Conservation (phyloP, 2,888 invertebrate species). For the Doris montereyensis region DNA sequence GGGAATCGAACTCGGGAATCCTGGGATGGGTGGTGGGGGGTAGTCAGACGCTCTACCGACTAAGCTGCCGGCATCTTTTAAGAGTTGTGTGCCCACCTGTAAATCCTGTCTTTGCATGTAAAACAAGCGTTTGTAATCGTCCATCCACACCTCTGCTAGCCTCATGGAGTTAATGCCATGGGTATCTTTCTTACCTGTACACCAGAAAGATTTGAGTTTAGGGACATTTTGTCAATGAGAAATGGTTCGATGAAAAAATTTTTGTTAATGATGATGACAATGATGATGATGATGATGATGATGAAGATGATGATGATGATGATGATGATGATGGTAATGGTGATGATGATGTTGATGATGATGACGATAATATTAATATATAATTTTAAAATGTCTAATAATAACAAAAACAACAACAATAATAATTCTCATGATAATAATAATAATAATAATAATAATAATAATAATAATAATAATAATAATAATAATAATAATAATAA, state of each 20-base stretch:
- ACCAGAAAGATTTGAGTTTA: too few species aligned
- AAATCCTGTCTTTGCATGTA: constrained; percentile 80
- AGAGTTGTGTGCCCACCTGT: constrained; percentile 56
- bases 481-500: background rate
- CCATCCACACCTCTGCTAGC: constrained; percentile 98
- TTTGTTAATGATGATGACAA: background rate
- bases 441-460: background rate
- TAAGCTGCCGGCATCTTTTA: too few species aligned
- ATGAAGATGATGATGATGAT: background rate
- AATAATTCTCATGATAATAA: background rate
- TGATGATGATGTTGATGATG: background rate
- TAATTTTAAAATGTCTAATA: background rate
- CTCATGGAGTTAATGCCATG: constrained; percentile 97
- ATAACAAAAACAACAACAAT: background rate
- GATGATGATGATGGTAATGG: background rate
- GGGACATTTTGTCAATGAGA: too few species aligned
- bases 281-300: background rate
- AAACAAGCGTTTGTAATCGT: constrained; percentile 93
- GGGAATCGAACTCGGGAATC: too few species aligned
- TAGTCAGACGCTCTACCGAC: too few species aligned
- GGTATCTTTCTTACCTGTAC: constrained; percentile 79
- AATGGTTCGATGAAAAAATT: too few species aligned
- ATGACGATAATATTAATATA: background rate
- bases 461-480: background rate
- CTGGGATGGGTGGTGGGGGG: too few species aligned